Evolutionary conservation across 2,797 vertebrate species (phyloP).

Genomic region (Malurus splendens): DNA sequence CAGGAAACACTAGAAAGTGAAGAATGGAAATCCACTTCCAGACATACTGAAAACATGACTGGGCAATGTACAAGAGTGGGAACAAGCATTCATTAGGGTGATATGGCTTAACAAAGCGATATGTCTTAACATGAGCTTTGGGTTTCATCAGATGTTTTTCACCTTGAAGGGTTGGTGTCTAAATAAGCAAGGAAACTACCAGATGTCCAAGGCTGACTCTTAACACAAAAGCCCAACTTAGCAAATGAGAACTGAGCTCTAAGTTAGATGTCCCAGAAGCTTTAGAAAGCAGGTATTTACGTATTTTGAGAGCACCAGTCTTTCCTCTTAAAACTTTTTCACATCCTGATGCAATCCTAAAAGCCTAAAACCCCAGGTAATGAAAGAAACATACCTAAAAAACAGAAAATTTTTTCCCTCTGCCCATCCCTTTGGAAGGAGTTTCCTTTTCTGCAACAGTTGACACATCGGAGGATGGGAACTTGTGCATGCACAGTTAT

Average conservation of each 20-base stretch:
- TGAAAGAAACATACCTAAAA: neutral
- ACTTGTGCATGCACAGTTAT: neutral
- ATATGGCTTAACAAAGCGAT: neutral
- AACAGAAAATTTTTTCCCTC: neutral
- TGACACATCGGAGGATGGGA: neutral
- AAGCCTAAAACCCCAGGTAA: neutral
- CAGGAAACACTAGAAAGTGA: neutral
- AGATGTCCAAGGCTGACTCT: neutral
- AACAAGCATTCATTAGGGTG: neutral
- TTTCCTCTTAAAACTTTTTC: neutral
- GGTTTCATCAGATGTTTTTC: conserved; percentile 1
- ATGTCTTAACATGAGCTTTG: neutral
- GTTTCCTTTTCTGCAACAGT: neutral
- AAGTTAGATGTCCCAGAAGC: neutral
- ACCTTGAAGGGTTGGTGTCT: neutral
- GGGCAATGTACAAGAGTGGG: neutral
- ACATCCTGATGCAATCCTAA: neutral
- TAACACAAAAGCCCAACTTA: neutral
- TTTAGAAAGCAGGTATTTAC: neutral
- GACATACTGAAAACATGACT: neutral
- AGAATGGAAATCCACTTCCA: neutral
- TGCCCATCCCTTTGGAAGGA: neutral
- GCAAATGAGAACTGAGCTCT: neutral
- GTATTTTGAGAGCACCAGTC: neutral
- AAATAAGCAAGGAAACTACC: neutral